Percentiles rank a stretch among this genome's conserved stretches.
Evolutionary conservation across 1,140 invertebrate genomes (phyloP).

Genomic region (Lethrus apterus): DNA sequence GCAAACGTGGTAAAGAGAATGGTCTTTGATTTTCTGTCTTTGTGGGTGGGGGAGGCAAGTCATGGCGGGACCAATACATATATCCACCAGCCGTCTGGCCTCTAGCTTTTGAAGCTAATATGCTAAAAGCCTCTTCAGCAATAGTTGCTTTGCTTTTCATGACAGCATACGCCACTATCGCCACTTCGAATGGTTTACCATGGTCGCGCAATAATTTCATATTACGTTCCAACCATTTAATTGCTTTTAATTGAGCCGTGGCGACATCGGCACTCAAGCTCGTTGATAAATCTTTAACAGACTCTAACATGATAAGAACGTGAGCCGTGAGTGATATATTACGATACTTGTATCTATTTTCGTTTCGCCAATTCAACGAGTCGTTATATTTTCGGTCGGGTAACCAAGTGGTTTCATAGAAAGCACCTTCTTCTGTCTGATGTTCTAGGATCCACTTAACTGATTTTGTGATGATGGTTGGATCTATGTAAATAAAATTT

Average conservation of each 20-base stretch:
- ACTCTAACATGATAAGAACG: constrained; percentile 74
- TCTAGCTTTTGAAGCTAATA: constrained; percentile 57
- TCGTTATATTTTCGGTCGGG: constrained; percentile 78
- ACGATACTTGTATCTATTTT: constrained; percentile 40
- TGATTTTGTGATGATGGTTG: constrained; percentile 67
- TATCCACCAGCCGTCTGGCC: constrained; percentile 70
- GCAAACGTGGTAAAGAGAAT: constrained; percentile 78
- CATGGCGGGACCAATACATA: constrained; percentile 76
- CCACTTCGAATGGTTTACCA: constrained; percentile 74
- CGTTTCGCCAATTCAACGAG: constrained; percentile 50
- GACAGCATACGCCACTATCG: constrained; percentile 82
- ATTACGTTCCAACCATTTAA: constrained; percentile 78
- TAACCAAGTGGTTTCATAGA: constrained; percentile 76
- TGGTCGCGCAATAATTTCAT: constrained; percentile 62
- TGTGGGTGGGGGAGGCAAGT: constrained; percentile 66
- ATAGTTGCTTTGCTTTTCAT: constrained; percentile 68
- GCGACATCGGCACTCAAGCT: constrained; percentile 62
- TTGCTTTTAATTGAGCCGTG: constrained; percentile 59
- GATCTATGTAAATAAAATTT: constrained; percentile 86
- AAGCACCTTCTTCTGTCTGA: constrained; percentile 72
- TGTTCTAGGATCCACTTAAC: constrained; percentile 73
- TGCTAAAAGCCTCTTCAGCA: constrained; percentile 73
- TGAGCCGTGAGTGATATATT: constrained; percentile 87
- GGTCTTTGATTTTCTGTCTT: constrained; percentile 88
- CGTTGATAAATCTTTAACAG: constrained; percentile 74